A percentile compares a stretch with the other conserved stretches of the same genome.
Evolutionary conservation across 2,797 vertebrate genomes (phyloP).

Genomic region (Lophotriccus pileatus): DNA sequence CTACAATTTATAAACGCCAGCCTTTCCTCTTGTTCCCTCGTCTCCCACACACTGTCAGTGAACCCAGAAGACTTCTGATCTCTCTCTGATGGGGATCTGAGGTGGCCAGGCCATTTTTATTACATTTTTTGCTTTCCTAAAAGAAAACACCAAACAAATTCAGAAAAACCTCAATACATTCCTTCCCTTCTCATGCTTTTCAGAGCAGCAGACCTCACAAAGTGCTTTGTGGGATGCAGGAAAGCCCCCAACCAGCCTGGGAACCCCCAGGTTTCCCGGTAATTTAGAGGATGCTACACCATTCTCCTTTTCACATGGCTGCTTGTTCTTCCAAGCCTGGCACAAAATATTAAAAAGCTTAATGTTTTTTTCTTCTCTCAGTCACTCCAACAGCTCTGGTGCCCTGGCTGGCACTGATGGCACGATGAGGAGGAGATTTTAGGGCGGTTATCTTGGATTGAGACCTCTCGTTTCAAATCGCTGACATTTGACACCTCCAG

Average conservation of each 20-base stretch:
- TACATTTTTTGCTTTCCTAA: not conserved
- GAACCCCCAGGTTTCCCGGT: not conserved
- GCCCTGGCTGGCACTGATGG: not conserved
- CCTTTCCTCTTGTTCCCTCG: not conserved
- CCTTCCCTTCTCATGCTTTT: not conserved
- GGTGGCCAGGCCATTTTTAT: not conserved
- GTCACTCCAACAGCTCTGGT: rapidly evolving
- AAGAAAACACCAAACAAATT: not conserved
- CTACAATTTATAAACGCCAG: not conserved
- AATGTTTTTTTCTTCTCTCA: not conserved
- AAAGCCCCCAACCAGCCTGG: not conserved
- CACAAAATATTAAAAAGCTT: not conserved
- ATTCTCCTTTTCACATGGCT: rapidly evolving
- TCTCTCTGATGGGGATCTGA: not conserved
- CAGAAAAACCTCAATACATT: not conserved
- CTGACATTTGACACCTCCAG: not conserved
- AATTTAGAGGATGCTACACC: not conserved
- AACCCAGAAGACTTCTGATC: not conserved
- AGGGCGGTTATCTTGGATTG: not conserved
- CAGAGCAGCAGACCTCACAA: not conserved
- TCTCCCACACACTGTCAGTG: not conserved
- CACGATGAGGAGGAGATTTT: not conserved
- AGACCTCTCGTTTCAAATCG: not conserved
- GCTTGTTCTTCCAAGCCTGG: not conserved
- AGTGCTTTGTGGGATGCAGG: not conserved